Conservation (phyloP, 2,113 vertebrate species). For the Cyanoramphus novaezelandiae region DNA sequence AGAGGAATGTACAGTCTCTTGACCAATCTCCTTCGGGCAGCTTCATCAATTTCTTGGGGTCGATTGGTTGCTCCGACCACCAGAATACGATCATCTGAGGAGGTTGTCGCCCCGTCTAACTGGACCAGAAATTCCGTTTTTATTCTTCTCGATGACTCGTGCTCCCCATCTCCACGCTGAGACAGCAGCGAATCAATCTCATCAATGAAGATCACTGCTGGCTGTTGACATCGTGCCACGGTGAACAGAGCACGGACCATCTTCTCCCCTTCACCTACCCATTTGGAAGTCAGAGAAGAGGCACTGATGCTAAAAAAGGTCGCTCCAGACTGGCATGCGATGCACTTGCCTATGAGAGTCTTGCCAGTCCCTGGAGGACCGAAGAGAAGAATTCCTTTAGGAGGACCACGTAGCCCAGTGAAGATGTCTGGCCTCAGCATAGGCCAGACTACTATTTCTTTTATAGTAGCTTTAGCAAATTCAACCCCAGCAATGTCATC, state of each 20-base stretch:
- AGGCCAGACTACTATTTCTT: constrained; percentile 98
- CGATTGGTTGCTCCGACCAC: constrained; percentile 96
- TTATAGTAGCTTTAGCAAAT: constrained; percentile 94
- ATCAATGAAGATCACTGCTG: constrained; percentile 95
- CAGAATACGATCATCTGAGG: constrained; percentile 91
- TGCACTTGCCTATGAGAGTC: constrained; percentile 96
- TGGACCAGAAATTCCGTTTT: constrained; percentile 97
- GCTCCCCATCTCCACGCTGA: constrained; percentile 92
- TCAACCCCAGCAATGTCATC: constrained; percentile 95
- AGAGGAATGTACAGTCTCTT: constrained; percentile 95
- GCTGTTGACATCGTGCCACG: constrained; percentile 92
- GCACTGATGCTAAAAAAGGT: constrained; percentile 98
- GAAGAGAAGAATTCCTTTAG: constrained; percentile 94
- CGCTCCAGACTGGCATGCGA: constrained; percentile 93
- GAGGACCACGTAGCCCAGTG: constrained; percentile 92
- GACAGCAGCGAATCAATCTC: constrained; percentile 95
- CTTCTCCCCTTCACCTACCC: constrained; percentile 97
- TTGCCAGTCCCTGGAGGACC: constrained; percentile 96
- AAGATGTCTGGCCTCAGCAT: constrained; percentile 97
- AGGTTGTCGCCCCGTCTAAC: constrained; percentile 91
- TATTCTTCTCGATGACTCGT: constrained; percentile 92
- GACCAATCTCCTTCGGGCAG: constrained; percentile 88
- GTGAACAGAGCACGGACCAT: constrained; percentile 94
- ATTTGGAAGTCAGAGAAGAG: constrained; percentile 95
- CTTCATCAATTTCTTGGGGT: constrained; percentile 95